A percentile compares a stretch with the other conserved stretches of the same genome.
Evolutionary conservation across 2,888 invertebrate genomes (phyloP).

Genomic region (Lumbricus terrestris): DNA sequence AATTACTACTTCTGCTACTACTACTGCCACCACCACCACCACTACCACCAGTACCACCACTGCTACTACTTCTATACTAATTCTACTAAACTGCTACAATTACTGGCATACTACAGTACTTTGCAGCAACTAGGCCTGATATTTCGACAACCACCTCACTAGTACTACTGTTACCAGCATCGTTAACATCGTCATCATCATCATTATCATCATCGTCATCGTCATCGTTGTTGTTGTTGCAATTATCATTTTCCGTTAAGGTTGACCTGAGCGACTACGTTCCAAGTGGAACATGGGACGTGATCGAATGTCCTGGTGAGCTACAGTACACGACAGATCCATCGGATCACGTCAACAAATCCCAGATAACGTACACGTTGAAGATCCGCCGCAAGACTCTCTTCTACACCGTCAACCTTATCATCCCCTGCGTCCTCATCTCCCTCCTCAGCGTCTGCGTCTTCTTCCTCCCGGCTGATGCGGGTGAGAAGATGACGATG

Average conservation of each 20-base stretch:
- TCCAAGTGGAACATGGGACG: conserved; percentile 59
- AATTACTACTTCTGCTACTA: no score
- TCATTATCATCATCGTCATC: not conserved
- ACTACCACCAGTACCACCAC: no score
- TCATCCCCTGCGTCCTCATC: conserved; percentile 95
- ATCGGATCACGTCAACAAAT: conserved; percentile 41
- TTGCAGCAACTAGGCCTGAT: no score
- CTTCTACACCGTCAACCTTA: conserved; percentile 98
- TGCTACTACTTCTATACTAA: no score
- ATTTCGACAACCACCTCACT: no score
- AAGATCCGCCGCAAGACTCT: conserved; percentile 91
- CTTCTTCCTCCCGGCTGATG: conserved; percentile 97
- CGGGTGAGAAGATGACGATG: conserved; percentile 80
- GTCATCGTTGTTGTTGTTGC: conserved; percentile 73
- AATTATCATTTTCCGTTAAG: conserved; percentile 51
- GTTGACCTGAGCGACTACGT: conserved; percentile 58
- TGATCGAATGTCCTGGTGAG: conserved; percentile 54
- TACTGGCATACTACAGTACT: no score
- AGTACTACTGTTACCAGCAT: no score
- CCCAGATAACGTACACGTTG: conserved; percentile 80
- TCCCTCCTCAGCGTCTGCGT: conserved; percentile 91
- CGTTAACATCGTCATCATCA: not conserved
- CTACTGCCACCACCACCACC: no score
- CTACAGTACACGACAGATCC: conserved; percentile 42
- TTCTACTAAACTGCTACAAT: no score